phyloP scores from a whole-genome alignment of 2,888 invertebrate species.

The Nemoura dubitans region DNA sequence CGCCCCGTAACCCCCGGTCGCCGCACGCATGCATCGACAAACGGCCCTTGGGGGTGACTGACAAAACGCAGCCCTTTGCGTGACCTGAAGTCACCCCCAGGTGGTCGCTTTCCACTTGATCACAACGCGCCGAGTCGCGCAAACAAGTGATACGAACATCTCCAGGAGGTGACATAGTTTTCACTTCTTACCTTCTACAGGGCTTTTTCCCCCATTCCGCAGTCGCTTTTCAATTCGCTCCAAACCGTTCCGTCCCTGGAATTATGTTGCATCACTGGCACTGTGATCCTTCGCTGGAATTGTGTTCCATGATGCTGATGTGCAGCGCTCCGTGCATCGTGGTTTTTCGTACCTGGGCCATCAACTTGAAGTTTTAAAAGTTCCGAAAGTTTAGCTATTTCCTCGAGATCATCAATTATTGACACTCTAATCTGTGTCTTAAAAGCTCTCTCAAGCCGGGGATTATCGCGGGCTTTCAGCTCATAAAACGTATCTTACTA shows the following conservation, averaged over 20 bases:
- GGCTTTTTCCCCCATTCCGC: not conserved
- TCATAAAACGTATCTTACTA: not conserved
- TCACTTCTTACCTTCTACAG: not conserved
- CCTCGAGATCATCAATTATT: conserved; percentile 22
- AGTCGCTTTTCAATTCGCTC: not conserved
- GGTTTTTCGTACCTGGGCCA: not conserved
- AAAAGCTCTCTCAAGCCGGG: conserved; percentile 14
- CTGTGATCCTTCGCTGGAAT: conserved; percentile 7
- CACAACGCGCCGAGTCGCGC: conserved; percentile 54
- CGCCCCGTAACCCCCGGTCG: conserved; percentile 51
- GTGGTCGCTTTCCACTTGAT: conserved; percentile 48
- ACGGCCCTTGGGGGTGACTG: conserved; percentile 40
- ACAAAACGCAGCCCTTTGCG: conserved; percentile 38
- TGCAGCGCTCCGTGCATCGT: not conserved
- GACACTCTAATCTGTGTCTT: conserved; percentile 21
- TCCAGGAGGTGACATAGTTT: not conserved
- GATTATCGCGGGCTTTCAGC: not conserved
- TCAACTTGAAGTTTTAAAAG: conserved; percentile 12
- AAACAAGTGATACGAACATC: conserved; percentile 48
- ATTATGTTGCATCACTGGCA: no score
- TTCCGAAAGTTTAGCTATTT: not conserved
- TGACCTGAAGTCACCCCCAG: not conserved
- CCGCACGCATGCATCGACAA: conserved; percentile 40
- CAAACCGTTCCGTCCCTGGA: conserved; percentile 17
- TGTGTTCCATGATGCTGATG: not conserved